Percentiles rank a stretch among this genome's conserved stretches.
phyloP scores from a whole-genome alignment of 1,140 invertebrate genomes.

The Dendroctonus ponderosae region DNA sequence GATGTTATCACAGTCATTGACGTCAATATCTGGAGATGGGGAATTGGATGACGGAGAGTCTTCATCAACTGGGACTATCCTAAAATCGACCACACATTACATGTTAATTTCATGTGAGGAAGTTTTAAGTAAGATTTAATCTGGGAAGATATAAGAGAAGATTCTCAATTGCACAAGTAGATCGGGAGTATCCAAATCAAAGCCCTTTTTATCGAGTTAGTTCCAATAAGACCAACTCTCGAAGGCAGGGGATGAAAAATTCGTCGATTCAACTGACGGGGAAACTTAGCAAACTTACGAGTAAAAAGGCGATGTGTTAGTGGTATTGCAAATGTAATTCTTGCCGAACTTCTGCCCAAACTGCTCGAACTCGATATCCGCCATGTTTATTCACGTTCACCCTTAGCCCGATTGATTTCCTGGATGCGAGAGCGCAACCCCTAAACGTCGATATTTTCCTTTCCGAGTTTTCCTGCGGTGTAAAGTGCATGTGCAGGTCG shows the following conservation, averaged over 20 bases:
- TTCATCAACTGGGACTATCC: constrained; percentile 75
- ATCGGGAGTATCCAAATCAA: background rate
- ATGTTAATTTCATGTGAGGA: background rate
- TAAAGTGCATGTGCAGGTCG: background rate
- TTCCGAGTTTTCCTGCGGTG: background rate
- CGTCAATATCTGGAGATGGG: constrained; percentile 57
- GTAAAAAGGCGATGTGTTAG: constrained; percentile 69
- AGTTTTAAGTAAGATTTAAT: too few relatives aligned
- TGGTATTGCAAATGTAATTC: constrained; percentile 70
- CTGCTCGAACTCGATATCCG: constrained; percentile 89
- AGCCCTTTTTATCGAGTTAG: constrained; percentile 3
- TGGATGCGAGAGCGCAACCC: background rate
- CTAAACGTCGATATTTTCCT: constrained; percentile 10
- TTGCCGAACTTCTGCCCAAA: constrained; percentile 83
- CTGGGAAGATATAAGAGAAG: background rate
- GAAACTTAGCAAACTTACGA: constrained; percentile 59
- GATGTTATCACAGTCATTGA: constrained; percentile 48
- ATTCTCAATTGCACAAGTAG: background rate
- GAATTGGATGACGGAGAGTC: constrained; percentile 74
- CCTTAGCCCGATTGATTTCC: constrained; percentile 25
- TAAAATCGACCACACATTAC: constrained; percentile 43
- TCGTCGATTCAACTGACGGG: background rate
- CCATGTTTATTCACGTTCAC: constrained; percentile 63
- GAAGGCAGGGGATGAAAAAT: constrained; percentile 6
- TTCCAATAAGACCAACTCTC: background rate